Evolutionary conservation across 2,888 invertebrate species (phyloP).

Genomic region (Pycnomerus fuliginosus): DNA sequence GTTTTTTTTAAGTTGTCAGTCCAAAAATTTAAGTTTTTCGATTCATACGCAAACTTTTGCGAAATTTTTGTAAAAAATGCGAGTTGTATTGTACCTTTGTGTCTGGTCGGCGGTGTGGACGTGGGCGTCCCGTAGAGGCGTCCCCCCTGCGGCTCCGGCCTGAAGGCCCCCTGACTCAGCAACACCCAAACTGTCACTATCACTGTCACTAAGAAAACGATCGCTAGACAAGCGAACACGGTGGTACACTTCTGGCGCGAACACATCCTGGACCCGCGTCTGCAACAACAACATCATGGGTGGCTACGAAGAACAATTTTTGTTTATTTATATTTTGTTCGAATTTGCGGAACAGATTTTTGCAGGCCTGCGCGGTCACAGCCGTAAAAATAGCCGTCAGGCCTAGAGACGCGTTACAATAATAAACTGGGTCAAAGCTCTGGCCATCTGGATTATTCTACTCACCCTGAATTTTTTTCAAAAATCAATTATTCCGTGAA

Average conservation of each 20-base stretch:
- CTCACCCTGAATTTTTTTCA: too few relatives aligned
- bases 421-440: background rate
- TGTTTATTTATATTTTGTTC: background rate
- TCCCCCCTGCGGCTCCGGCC: slow-evolving; percentile 3
- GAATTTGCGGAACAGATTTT: too few relatives aligned
- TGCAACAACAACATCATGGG: background rate
- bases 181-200: slow-evolving; percentile 48
- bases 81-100: too few relatives aligned
- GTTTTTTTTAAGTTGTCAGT: too few relatives aligned
- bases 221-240: slow-evolving; percentile 39
- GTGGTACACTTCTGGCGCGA: slow-evolving; percentile 30
- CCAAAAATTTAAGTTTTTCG: too few relatives aligned
- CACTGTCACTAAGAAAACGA: slow-evolving; percentile 41
- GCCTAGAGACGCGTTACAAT: background rate
- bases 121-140: too few relatives aligned
- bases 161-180: slow-evolving; percentile 43
- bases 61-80: too few relatives aligned
- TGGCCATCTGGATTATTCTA: background rate
- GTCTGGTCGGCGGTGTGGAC: too few relatives aligned
- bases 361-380: too few relatives aligned
- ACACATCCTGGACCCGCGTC: background rate
- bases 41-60: too few relatives aligned
- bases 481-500: too few relatives aligned
- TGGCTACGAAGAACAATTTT: background rate
- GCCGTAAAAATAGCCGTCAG: background rate